Percentiles rank a stretch among this genome's conserved stretches.
These are phyloP conservation scores for Ciconia boyciana DNA, from an alignment of 2,113 vertebrate species.

Conservation along the genomic window DNA sequence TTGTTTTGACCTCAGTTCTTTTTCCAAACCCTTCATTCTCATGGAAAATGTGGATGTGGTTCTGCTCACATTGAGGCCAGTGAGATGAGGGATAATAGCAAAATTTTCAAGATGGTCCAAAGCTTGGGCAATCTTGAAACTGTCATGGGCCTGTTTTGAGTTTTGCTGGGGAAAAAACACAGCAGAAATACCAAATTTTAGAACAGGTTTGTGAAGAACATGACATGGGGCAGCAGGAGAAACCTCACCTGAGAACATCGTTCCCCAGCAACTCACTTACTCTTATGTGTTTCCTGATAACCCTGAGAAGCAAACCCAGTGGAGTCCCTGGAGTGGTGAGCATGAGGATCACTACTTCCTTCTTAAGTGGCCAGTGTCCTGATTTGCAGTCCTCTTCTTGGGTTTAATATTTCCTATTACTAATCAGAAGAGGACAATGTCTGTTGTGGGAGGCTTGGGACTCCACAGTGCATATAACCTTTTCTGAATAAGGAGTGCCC, in stretches of 20 bases:
- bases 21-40: neutral
- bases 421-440: neutral
- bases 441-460: neutral
- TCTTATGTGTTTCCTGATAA: neutral
- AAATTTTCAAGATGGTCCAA: neutral
- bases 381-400: neutral
- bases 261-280: neutral
- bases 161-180: neutral
- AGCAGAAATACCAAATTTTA: neutral
- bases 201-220: neutral
- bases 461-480: accelerated
- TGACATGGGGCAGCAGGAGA: neutral
- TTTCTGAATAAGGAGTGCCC: neutral
- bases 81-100: neutral
- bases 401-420: neutral
- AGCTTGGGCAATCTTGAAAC: neutral
- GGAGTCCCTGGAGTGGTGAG: accelerated
- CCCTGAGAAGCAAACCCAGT: neutral
- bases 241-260: neutral
- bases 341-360: neutral
- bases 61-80: neutral
- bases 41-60: neutral
- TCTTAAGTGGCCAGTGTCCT: neutral
- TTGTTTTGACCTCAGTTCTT: neutral
- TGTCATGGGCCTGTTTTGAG: neutral